A percentile compares a stretch with the other conserved stretches of the same genome.
Evolutionary conservation across 2,797 vertebrate species (phyloP).

Genomic region (Poeciliopsis presidionis): DNA sequence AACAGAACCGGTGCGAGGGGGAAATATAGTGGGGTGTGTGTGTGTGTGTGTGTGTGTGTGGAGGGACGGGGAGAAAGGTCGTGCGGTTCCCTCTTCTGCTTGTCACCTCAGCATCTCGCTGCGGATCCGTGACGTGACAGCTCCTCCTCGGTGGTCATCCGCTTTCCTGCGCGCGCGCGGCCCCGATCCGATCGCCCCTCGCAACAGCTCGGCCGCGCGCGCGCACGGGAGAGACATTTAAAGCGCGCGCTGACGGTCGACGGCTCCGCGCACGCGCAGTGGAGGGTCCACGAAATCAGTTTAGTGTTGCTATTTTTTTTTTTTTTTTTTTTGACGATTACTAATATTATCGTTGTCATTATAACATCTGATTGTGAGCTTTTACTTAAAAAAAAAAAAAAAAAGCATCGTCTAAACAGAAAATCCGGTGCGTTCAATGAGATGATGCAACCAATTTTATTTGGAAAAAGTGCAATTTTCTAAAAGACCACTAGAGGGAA

Average conservation of each 20-base stretch:
- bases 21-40: background rate
- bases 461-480: background rate
- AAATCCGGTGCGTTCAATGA: background rate
- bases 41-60: background rate
- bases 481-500: background rate
- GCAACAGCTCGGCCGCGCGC: conserved; percentile 78
- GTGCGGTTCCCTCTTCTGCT: conserved; percentile 71
- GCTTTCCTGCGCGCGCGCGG: conserved; percentile 80
- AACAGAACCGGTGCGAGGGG: background rate
- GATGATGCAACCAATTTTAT: background rate
- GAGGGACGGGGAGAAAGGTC: conserved; percentile 5
- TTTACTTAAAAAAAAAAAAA: too few species aligned
- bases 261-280: conserved; percentile 17
- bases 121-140: conserved; percentile 84
- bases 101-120: conserved; percentile 84
- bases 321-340: background rate
- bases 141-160: conserved; percentile 50
- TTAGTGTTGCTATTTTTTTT: background rate
- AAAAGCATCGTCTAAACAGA: too few species aligned
- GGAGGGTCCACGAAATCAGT: background rate
- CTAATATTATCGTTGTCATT: background rate
- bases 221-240: conserved; percentile 49
- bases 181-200: conserved; percentile 77
- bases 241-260: conserved; percentile 44
- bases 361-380: background rate